Evolutionary conservation across 2,888 invertebrate species (phyloP), one percentile per base, ranked within the genome.

Genomic region (Mactromeris polynyma): DNA sequence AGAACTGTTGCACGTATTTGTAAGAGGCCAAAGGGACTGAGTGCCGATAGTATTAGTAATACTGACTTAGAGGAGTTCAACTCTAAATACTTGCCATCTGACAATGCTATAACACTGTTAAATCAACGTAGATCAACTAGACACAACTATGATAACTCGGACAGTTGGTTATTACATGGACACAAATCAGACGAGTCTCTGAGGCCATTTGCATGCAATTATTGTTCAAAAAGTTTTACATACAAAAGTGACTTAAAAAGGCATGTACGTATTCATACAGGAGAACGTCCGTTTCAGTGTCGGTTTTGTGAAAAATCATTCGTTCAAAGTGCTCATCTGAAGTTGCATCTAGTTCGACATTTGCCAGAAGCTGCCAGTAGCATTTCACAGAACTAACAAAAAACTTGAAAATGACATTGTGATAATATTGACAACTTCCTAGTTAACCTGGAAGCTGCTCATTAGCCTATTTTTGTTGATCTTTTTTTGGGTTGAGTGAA

Each of bases 261-360:
- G 33, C 90, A 90, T 69, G 31, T 86, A 2, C 46, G 88, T 46
- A 90, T 89, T 14, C 91, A 91, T 58, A 92, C 89, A 17, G 91
- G 92, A 69, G 92, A 92, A 38, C 83, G 86, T 58, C 91, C 91
- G 2, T 91, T 87, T 73, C 38, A 58, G 19, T 90, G 91, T 58
- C 31, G 19, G 17, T 40, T 84, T n/a, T 91, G 91, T 83, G 81
- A 80, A 4, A 88, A 83, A 79, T 40, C 86, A 1, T 91, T 91
- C 46, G 87, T 85, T 19, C 90, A 89, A 81, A 86, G 80, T 38
- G 51, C 84, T 19, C 87, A 90, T 78, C 38, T 90, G 9, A 87
- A 87, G 26, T 33, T 58, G 1, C 90, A 90, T 73, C 26, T 87
- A 21, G 81, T 81, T 17, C 51, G 73, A 46, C 86, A 86, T 81